Evolutionary conservation across 2,797 vertebrate genomes (phyloP).

Genomic region (Florisuga fusca): DNA sequence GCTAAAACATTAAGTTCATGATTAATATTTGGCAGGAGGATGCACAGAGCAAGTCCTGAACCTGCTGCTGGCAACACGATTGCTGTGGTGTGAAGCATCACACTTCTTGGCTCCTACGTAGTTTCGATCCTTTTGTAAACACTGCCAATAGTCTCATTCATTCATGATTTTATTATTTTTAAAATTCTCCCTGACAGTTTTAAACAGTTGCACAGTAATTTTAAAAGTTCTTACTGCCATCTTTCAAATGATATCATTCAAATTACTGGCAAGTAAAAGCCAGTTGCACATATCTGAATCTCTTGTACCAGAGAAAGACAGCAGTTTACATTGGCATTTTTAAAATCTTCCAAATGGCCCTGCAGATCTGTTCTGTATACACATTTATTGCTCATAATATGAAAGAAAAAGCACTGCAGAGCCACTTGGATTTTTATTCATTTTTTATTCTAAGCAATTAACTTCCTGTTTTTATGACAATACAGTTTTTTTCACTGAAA

Average conservation of each 20-base stretch:
- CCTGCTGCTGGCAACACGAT: neutral
- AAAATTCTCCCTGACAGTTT: neutral
- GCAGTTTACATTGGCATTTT: neutral
- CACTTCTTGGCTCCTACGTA: neutral
- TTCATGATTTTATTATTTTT: neutral
- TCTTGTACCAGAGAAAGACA: neutral
- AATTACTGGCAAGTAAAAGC: neutral
- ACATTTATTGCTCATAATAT: neutral
- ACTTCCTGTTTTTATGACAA: constrained; percentile 39
- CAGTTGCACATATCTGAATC: neutral
- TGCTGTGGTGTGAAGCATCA: neutral
- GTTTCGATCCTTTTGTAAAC: neutral
- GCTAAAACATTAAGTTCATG: neutral
- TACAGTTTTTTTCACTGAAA: constrained; percentile 29
- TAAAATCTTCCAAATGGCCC: constrained; percentile 13
- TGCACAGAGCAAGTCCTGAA: neutral
- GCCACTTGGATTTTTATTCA: neutral
- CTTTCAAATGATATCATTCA: neutral
- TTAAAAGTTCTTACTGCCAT: neutral
- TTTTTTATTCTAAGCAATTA: neutral
- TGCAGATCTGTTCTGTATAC: neutral
- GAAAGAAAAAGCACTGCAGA: constrained; percentile 25
- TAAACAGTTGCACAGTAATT: neutral
- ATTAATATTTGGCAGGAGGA: neutral
- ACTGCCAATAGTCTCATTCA: neutral